phyloP scores from a whole-genome alignment of 2,888 invertebrate species.

The Anodontia alba region DNA sequence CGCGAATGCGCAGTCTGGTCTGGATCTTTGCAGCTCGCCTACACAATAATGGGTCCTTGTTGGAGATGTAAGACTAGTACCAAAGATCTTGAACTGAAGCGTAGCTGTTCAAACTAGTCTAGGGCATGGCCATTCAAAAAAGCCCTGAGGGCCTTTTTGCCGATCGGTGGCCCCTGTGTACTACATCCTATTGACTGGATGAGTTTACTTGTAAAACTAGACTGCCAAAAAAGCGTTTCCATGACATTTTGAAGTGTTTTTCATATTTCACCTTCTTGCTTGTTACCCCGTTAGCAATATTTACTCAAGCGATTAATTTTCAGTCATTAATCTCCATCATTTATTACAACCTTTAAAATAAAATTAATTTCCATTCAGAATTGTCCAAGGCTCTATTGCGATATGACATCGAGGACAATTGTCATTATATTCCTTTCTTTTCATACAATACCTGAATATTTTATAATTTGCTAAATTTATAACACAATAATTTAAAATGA shows the following conservation, averaged over 20 bases:
- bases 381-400: not conserved
- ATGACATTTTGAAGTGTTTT: not conserved
- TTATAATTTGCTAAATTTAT: constrained; percentile 20
- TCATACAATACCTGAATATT: constrained; percentile 2
- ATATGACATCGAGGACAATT: constrained; percentile 10
- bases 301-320: constrained; percentile 16
- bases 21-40: no score
- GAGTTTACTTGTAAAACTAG: no score
- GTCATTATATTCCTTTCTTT: constrained; percentile 7
- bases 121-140: no score
- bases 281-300: not conserved
- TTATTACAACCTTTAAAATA: constrained; percentile 7
- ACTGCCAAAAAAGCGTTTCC: not conserved
- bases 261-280: not conserved
- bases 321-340: constrained; percentile 3
- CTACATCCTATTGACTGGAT: no score
- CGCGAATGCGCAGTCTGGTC: no score
- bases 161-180: no score
- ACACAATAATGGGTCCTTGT: no score
- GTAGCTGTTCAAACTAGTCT: no score
- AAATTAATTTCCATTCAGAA: constrained; percentile 1
- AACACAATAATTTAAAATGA: constrained; percentile 21
- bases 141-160: no score
- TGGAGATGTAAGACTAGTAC: no score
- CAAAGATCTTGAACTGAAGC: no score